Evolutionary conservation across 2,888 invertebrate genomes (phyloP), one percentile per base, ranked within the genome.

Genomic region (Metalampra italica): DNA sequence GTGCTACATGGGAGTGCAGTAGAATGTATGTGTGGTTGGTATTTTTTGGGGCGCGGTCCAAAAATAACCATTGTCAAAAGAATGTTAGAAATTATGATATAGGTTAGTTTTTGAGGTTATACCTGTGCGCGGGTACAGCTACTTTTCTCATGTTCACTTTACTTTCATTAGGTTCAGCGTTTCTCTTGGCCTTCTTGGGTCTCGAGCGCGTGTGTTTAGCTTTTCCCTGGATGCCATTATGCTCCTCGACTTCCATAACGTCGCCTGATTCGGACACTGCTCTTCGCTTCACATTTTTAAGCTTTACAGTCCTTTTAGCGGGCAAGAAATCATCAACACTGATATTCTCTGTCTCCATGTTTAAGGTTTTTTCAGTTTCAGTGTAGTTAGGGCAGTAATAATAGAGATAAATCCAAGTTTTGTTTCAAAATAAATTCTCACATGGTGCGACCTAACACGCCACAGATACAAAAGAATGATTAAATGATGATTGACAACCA

Each of bases 71-170:
- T 22, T 5, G 5, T 22, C 5, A 22, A 2, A 22, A n/a, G n/a
- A n/a, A n/a, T n/a, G n/a, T n/a, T n/a, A n/a, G n/a, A n/a, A n/a
- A n/a, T n/a, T n/a, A n/a, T n/a, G 22, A 13, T 14, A 39, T 39
- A 39, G 13, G 39, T 39, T 39, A 39, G 7, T 9, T 15, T 41
- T 70, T 60, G 56, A 75, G 73, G 77, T 81, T 62, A 56, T 78
- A 91, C 92, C 91, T 94, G 76, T 99, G 96, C 5, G 95, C 91
- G 11, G 99, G 99, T n/a, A 99, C 97, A 7, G 95, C 85, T 36
- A 99, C 88, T 89, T 94, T 94, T 56, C 94, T 89, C 74, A 93
- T 89, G 59, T 92, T 91, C 38, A 88, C 88, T 75, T 91, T 91
- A 52, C 76, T 84, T 71, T 93, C 93, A 43, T 91, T 85, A 39